Base-by-base conservation (phyloP, 1,140 invertebrate species). In the Littorina saxatilis region DNA sequence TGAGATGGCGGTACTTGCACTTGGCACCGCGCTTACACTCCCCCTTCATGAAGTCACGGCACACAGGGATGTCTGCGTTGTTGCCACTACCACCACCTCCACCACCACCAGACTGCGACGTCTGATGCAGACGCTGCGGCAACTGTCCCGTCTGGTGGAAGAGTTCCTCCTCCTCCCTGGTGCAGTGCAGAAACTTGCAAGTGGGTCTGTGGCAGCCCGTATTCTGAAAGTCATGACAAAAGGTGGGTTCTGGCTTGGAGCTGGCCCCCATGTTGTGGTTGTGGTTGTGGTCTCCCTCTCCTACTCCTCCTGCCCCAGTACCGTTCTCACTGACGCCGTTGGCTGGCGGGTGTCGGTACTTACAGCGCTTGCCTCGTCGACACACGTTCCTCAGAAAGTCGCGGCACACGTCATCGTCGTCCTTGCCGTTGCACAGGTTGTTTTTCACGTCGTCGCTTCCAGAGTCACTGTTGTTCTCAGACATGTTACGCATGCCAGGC, bases 161-260 rank as follows among this genome's bases (percentile, higher is more conserved):
- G 88, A 95, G 94, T 72, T 96, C 95, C 88, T 96, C 96, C 86
- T 97, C 96, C 85, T 95, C 95, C 47, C 95, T 92, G 0, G 95
- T 94, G 87, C 96, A 96, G 89, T 97, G 96, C 40, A 97, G 93
- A 90, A 97, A 97, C 86, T 95, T 95, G 86, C 95, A 95, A 66
- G 94, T 94, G 0, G 93, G 91, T 43, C 90, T 81, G 37, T 85
- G 68, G 82, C 90, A 92, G 37, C 90, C 88, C 27, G 94, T 95
- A 90, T 97, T 97, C 91, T 97, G 96, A 92, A 94, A 97, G 89
- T 97, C 96, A 89, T 97, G 96, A 89, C 96, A 97, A 89, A 97
- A 97, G n/a, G 94, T 92, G 27, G 92, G 93, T 79, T 92, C 92
- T 85, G 91, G 94, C 87, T 91, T 91, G 84, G 87, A 83, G 29